These are phyloP conservation scores for Knipowitschia caucasica DNA, from an alignment of 2,797 vertebrate species.

Conservation along the genomic window DNA sequence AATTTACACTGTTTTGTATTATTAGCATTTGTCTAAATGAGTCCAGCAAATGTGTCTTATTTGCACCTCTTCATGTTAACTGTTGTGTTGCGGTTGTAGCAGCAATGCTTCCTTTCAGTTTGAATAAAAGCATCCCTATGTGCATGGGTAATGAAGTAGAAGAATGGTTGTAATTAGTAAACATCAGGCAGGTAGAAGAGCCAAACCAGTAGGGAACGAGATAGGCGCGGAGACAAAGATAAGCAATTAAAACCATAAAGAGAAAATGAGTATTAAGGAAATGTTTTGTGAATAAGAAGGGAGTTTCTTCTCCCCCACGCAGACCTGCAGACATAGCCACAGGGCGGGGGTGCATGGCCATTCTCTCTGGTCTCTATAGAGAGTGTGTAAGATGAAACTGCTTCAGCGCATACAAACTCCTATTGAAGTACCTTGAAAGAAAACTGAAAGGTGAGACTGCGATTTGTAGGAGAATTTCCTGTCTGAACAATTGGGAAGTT, in stretches of 20 bases:
- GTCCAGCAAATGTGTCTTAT: not conserved
- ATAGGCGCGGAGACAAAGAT: slow-evolving; percentile 29
- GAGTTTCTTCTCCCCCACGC: slow-evolving; percentile 33
- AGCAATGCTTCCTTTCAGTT: not conserved
- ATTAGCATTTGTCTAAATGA: no score
- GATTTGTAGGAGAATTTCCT: slow-evolving; percentile 25
- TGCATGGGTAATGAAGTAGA: slow-evolving; percentile 2
- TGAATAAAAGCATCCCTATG: not conserved
- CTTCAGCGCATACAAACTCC: no score
- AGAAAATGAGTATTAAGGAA: slow-evolving; percentile 17
- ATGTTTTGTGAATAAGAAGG: slow-evolving; percentile 32
- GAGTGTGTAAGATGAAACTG: slow-evolving; percentile 55
- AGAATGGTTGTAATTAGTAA: slow-evolving; percentile 37
- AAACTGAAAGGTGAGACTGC: slow-evolving; percentile 43
- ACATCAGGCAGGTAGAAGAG: slow-evolving; percentile 32
- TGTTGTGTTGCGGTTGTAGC: not conserved
- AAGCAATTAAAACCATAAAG: slow-evolving; percentile 48
- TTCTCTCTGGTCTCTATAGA: slow-evolving; percentile 55
- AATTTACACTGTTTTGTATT: no score
- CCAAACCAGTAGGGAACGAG: slow-evolving; percentile 30
- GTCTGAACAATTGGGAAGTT: no score
- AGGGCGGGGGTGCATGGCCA: slow-evolving; percentile 39
- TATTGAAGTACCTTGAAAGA: slow-evolving; percentile 24
- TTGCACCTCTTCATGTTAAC: not conserved
- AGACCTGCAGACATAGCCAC: slow-evolving; percentile 14